Percentiles rank a stretch among this genome's conserved stretches.
Conservation (phyloP, 2,113 vertebrate genomes). For the Talpa occidentalis region DNA sequence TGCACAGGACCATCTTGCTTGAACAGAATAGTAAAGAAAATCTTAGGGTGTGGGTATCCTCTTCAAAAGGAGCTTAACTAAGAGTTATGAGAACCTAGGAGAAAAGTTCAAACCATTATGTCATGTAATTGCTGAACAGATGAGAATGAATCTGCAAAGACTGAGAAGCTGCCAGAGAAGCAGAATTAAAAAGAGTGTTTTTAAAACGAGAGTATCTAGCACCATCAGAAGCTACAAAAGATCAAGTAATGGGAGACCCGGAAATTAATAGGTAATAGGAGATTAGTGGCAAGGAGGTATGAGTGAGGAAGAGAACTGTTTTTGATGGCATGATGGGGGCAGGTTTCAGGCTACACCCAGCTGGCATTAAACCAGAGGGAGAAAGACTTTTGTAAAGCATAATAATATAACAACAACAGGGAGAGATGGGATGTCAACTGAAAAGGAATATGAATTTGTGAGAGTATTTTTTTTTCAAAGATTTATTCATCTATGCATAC, state of each 20-base stretch:
- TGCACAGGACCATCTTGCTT: background rate
- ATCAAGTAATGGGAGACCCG: background rate
- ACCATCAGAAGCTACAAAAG: background rate
- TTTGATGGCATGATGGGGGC: background rate
- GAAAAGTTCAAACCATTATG: background rate
- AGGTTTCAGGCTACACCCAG: background rate
- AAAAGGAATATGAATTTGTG: background rate
- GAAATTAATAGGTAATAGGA: background rate
- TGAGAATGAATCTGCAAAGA: background rate
- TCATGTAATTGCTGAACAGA: background rate
- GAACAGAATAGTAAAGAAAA: background rate
- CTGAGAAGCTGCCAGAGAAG: background rate
- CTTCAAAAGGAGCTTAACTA: background rate
- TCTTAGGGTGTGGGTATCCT: background rate
- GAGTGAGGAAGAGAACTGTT: background rate
- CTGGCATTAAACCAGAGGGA: background rate
- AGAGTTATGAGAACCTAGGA: background rate
- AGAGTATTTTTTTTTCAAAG: too few species aligned
- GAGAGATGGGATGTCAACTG: background rate
- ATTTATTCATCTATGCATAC: too few species aligned
- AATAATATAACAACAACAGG: background rate
- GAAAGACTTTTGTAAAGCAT: background rate
- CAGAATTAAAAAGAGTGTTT: background rate
- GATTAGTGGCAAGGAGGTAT: background rate
- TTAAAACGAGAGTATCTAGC: background rate